Base-by-base conservation (phyloP, 2,888 invertebrate genomes). In the Alcis repandata region DNA sequence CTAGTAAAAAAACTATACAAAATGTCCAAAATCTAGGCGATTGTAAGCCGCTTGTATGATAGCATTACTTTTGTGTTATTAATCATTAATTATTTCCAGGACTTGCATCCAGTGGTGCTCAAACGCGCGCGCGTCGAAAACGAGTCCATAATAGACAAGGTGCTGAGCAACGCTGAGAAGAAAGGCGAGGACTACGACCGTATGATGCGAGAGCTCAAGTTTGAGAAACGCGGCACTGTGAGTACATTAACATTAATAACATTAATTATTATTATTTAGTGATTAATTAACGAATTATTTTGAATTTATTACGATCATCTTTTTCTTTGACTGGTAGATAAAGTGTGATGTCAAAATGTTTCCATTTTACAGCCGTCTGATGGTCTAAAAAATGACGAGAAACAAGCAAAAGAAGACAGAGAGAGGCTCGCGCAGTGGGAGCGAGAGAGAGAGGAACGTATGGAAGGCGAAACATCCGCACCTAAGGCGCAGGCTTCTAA, bases 371-470 rank as follows among this genome's bases (percentile, higher is more conserved):
- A 95, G 95, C 97, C 96, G 11, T 95, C 97, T 19, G 97, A 98
- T 80, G 96, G 96, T 73, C 85, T 98, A 17, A 97, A 98, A 85
- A 96, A 96, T 11, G 96, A 97, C 73, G 97, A 97, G 72, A 97
- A 98, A 86, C 90, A 97, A 51, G 96, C 96, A 0, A 95, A 95
- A 73, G 96, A 97, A 82, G 98, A 98, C 80, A 96, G 95, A 74
- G 95, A 96, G 69, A 95, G 95, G 69, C 86, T 98, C 13, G 96
- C 97, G 73, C 94, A 95, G 76, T 88, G 98, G 46, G 98, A 99
- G 91, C 94, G 93, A 67, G 97, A 98, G 73, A 94, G 98, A 63
- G 81, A 96, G 48, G 90, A 94, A 63, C 94, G 99, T 78, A 99
- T 98, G 98, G 93, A 94, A 69, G 96, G 96, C 7, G 93, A 94